Base-by-base conservation (phyloP, 2,113 vertebrate genomes). In the Phylloscopus trochiloides region DNA sequence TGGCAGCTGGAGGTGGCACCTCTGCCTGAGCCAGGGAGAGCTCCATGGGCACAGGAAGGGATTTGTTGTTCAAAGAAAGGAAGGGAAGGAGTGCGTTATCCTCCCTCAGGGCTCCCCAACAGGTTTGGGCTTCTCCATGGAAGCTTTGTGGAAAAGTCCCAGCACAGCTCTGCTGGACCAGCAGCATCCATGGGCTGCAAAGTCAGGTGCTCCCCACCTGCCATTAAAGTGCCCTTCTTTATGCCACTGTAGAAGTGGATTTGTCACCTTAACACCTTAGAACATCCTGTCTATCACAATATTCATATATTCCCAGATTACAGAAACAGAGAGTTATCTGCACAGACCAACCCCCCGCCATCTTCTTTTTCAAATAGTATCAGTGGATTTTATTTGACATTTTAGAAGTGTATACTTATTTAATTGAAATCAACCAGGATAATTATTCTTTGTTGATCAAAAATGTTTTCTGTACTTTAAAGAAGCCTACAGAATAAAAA, bases 401-500 rank as follows among this genome's bases (percentile, higher is more conserved):
- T 91, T 58, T 66, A 73, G 65, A 89, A 57, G 7, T 61, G 43
- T 50, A 16, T 63, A 65, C 31, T 71, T 67, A 70, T 91, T 73
- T 95, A 94, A 96, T 45, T 78, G 75, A 90, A 94, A 94, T 63
- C 57, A 66, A 72, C 38, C 19, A 84, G 55, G 31, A 58, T 80
- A 72, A 88, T 97, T 93, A 72, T 75, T 88, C 63, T 80, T 66
- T 63, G 45, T 76, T n/a, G 63, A 87, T 82, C 52, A 90, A 66
- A 76, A 86, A 47, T 73, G 42, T 81, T 80, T 78, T 65, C 59
- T 78, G 47, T 85, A 55, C 78, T 93, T 95, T 94, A 80, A 81
- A 94, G 68, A 79, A 62, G 63, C 70, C 68, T 57, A 57, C 54
- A 91, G 57, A 92, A 82, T 92, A 87, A 70, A 94, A 92, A 97